Evolutionary conservation across 2,797 vertebrate species (phyloP).

Genomic region (Alca torda): DNA sequence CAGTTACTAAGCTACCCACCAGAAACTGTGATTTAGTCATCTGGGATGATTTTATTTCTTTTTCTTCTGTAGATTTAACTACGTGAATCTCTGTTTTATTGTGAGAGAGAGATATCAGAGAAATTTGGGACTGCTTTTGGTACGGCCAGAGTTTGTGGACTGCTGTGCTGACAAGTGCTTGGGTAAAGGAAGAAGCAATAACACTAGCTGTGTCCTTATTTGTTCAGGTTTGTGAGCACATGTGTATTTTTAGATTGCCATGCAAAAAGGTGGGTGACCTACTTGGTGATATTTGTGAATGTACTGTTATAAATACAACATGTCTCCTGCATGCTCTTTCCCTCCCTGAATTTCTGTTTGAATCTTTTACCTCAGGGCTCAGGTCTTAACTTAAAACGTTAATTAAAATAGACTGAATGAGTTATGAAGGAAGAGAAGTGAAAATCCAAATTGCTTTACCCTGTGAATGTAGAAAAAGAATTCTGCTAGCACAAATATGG

Average conservation of each 20-base stretch:
- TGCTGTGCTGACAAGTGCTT: constrained; percentile 25
- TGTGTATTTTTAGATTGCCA: neutral
- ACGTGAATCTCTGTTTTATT: constrained; percentile 56
- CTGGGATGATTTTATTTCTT: constrained; percentile 66
- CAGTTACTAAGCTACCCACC: constrained; percentile 65
- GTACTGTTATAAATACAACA: neutral
- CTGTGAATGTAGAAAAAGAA: neutral
- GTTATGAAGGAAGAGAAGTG: neutral
- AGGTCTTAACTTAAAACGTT: neutral
- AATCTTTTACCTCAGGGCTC: neutral
- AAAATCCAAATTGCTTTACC: neutral
- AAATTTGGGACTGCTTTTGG: constrained; percentile 48
- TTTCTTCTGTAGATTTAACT: constrained; percentile 25
- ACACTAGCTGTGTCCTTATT: constrained; percentile 29
- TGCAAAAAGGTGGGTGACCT: neutral
- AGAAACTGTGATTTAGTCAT: constrained; percentile 67
- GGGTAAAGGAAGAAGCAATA: constrained; percentile 50
- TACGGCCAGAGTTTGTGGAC: neutral
- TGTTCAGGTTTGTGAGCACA: neutral
- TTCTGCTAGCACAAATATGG: neutral
- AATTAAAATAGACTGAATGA: neutral
- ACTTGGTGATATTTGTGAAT: neutral
- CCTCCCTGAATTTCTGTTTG: neutral
- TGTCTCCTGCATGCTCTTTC: neutral
- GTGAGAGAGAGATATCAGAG: constrained; percentile 30